Conservation (phyloP, 2,113 vertebrate species). For the Mugil cephalus region DNA sequence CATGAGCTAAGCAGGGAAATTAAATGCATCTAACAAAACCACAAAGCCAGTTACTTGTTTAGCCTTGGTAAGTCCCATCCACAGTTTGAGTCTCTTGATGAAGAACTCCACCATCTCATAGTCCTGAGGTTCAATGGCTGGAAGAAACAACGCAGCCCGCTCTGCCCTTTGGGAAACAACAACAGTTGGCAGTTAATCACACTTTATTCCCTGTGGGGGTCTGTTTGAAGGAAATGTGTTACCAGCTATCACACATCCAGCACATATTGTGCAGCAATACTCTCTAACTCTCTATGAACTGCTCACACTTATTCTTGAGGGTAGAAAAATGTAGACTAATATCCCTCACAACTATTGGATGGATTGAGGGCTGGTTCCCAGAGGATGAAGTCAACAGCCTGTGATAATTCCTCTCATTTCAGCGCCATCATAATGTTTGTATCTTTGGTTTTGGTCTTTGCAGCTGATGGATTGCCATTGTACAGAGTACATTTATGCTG, state of each 20-base stretch:
- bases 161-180: slow-evolving; percentile 41
- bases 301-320: not conserved
- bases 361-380: no score
- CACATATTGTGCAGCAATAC: not conserved
- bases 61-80: slow-evolving; percentile 86
- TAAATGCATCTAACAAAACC: not conserved
- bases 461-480: no score
- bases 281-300: not conserved
- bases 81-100: slow-evolving; percentile 86
- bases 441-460: no score
- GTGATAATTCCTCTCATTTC: no score
- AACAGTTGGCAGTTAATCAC: not conserved
- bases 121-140: slow-evolving; percentile 81
- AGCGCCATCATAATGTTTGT: no score
- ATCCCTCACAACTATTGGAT: no score
- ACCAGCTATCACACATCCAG: not conserved
- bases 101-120: slow-evolving; percentile 89
- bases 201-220: not conserved
- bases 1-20: not conserved
- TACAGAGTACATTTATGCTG: no score
- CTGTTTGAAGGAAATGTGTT: not conserved
- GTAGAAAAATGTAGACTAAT: not conserved
- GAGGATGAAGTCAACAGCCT: no score
- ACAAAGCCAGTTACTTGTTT: slow-evolving; percentile 83
- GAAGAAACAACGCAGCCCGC: slow-evolving; percentile 74